Percentiles rank a stretch among this genome's conserved stretches.
phyloP scores from a whole-genome alignment of 2,888 invertebrate genomes.

The Ophion costatus region DNA sequence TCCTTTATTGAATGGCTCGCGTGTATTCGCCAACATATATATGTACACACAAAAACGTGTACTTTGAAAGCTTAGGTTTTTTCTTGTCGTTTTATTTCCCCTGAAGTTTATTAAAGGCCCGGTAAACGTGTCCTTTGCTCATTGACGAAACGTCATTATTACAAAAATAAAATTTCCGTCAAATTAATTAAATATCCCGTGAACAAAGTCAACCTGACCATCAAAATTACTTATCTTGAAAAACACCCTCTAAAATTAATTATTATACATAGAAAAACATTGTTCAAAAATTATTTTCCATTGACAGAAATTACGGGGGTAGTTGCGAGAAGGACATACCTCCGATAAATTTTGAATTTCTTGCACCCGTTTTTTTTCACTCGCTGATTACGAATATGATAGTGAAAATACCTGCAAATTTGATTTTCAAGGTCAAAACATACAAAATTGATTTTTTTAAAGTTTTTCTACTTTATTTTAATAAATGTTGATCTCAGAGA shows the following conservation, averaged over 20 bases:
- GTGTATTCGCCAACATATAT: slow-evolving; percentile 25
- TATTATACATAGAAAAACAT: background rate
- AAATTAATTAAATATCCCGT: background rate
- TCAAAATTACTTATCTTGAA: background rate
- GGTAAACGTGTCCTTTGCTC: slow-evolving; percentile 69
- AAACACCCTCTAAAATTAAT: background rate
- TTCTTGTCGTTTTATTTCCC: slow-evolving; percentile 71
- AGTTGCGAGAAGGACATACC: too few relatives aligned
- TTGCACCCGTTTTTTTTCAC: too few relatives aligned
- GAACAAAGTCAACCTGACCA: background rate
- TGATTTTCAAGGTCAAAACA: too few relatives aligned
- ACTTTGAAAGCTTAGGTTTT: slow-evolving; percentile 30
- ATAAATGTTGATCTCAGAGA: too few relatives aligned
- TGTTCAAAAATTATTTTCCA: background rate
- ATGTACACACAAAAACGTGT: background rate
- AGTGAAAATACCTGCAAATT: too few relatives aligned
- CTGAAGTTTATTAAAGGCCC: slow-evolving; percentile 57
- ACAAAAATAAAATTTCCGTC: slow-evolving; percentile 7
- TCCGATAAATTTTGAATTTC: too few relatives aligned
- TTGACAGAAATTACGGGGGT: background rate
- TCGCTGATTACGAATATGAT: too few relatives aligned
- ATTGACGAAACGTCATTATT: slow-evolving; percentile 2
- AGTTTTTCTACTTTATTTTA: too few relatives aligned
- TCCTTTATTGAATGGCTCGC: slow-evolving; percentile 59
- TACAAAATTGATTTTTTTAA: too few relatives aligned